phyloP scores from a whole-genome alignment of 2,888 invertebrate genomes.

The Bombylius major region DNA sequence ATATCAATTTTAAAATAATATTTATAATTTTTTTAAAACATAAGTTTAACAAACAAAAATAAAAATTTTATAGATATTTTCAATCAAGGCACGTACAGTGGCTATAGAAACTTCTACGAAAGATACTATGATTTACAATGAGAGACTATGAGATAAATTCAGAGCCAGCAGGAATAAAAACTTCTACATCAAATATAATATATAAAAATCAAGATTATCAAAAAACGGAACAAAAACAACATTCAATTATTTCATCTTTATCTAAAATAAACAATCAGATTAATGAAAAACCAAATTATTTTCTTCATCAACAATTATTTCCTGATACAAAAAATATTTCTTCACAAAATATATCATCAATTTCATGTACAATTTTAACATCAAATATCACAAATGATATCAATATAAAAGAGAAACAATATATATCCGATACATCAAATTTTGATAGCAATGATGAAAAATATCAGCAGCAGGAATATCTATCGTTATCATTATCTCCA shows the following conservation, averaged over 20 bases:
- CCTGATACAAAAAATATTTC: neutral
- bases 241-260: neutral
- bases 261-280: neutral
- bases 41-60: too few relatives aligned
- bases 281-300: neutral
- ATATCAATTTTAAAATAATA: too few relatives aligned
- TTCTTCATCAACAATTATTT: neutral
- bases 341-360: too few relatives aligned
- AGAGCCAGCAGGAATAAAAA: slow-evolving; percentile 11
- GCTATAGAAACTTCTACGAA: too few relatives aligned
- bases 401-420: neutral
- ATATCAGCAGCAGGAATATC: slow-evolving; percentile 34
- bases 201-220: slow-evolving; percentile 10
- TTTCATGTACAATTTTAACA: too few relatives aligned
- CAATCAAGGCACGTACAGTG: too few relatives aligned
- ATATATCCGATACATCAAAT: neutral
- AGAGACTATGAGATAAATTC: slow-evolving; percentile 21
- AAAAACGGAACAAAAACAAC: neutral
- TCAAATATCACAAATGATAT: too few relatives aligned
- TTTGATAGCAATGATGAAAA: slow-evolving; percentile 27
- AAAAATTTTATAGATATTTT: too few relatives aligned
- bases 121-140: too few relatives aligned
- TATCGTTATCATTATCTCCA: slow-evolving; percentile 36
- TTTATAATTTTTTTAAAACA: too few relatives aligned
- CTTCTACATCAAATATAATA: slow-evolving; percentile 8